Evolutionary conservation across 2,888 invertebrate species (phyloP).

Genomic region (Punctoribates punctum): DNA sequence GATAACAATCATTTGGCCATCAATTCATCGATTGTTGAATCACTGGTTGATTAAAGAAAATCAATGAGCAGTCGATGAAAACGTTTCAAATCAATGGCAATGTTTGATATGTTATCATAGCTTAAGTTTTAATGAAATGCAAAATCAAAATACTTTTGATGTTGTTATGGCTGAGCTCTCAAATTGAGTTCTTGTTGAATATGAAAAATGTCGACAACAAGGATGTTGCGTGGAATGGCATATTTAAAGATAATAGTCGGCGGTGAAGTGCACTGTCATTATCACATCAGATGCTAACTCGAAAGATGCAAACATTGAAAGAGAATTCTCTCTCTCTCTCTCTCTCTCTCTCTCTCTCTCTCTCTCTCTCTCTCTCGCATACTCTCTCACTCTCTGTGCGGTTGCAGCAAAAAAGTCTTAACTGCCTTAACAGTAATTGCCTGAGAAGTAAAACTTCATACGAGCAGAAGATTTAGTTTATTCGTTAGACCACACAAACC

Average conservation of each 20-base stretch:
- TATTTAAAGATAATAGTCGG: constrained; percentile 29
- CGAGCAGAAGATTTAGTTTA: constrained; percentile 24
- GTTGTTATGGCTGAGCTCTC: neutral
- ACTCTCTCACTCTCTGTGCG: constrained; percentile 5
- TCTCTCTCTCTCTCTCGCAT: too few species aligned
- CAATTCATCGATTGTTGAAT: neutral
- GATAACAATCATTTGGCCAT: constrained; percentile 22
- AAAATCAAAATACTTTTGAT: neutral
- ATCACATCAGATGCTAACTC: constrained; percentile 33
- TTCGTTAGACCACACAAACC: constrained; percentile 31
- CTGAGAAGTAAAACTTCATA: constrained; percentile 26
- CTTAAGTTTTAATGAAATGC: neutral
- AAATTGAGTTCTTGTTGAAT: constrained; percentile 18
- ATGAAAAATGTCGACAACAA: constrained; percentile 15
- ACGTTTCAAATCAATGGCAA: neutral
- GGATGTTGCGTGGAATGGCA: constrained; percentile 33
- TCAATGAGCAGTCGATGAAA: neutral
- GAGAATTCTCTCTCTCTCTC: neutral
- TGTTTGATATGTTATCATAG: neutral
- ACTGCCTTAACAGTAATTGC: constrained; percentile 28
- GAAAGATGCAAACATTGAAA: constrained; percentile 21
- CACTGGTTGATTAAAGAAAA: neutral
- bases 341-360: too few species aligned
- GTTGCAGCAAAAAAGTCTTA: neutral
- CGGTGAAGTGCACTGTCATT: constrained; percentile 34